Conservation (phyloP, 2,113 vertebrate species). For the Oncorhynchus kisutch region DNA sequence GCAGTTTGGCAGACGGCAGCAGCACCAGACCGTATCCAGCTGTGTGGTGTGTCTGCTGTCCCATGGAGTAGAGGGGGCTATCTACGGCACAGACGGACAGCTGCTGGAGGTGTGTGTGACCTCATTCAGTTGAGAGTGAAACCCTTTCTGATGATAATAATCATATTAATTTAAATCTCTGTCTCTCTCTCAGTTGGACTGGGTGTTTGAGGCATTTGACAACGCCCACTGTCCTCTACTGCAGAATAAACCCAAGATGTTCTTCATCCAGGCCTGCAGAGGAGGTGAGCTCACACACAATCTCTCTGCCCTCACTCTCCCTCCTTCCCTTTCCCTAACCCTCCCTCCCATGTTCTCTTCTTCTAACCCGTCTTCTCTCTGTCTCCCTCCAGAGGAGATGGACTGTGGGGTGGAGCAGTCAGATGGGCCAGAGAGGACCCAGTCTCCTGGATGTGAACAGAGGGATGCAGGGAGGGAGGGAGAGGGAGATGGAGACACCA, state of each 20-base stretch:
- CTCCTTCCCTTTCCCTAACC: conserved; percentile 34
- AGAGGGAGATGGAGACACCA: conserved; percentile 45
- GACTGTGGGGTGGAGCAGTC: conserved; percentile 91
- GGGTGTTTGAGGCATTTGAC: conserved; percentile 88
- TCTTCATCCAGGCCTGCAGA: conserved; percentile 96
- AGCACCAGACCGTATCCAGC: conserved; percentile 80
- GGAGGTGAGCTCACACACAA: conserved; percentile 87
- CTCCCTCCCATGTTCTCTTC: conserved; percentile 15
- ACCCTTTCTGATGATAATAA: neutral
- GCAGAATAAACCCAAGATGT: conserved; percentile 99
- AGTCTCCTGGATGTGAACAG: conserved; percentile 81
- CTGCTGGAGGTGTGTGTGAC: conserved; percentile 71
- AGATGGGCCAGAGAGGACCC: conserved; percentile 78
- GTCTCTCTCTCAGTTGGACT: conserved; percentile 81
- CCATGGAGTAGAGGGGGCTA: conserved; percentile 88
- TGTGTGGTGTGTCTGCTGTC: conserved; percentile 90
- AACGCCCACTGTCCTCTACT: conserved; percentile 90
- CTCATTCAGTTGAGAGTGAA: neutral
- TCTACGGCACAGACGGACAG: conserved; percentile 90
- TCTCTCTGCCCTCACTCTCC: conserved; percentile 1
- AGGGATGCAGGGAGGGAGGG: conserved; percentile 83
- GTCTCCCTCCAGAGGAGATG: conserved; percentile 67
- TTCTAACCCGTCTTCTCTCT: neutral
- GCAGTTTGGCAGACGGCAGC: conserved; percentile 73
- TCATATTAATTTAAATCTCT: neutral